Evolutionary conservation across 2,797 vertebrate species (phyloP), one percentile per base, ranked within the genome.

Genomic region (Propithecus perrieri): DNA sequence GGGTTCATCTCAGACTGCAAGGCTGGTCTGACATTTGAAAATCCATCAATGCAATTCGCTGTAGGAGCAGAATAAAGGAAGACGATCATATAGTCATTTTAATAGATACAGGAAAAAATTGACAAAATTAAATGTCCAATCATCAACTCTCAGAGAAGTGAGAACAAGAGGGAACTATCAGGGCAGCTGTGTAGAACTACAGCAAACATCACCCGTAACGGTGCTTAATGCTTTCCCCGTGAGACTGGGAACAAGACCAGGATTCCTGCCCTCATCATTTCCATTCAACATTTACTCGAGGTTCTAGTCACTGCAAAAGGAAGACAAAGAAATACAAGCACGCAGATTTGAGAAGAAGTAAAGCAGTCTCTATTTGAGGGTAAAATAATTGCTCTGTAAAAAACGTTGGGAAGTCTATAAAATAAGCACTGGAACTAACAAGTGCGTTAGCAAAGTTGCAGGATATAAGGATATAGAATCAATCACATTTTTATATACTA

Each of bases 161-260:
- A 28, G n/a, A 9, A 2, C 2, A 59, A 43, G 55, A 17, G 71
- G 14, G 93, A 61, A 41, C 55, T 4, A 7, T 0, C 1, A 5
- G 28, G 4, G 3, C 1, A 6, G 28, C n/a, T 1, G 0, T 0
- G 14, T 15, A 8, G 35, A 15, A 17, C 17, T 2, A 0, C 0
- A 20, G 48, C 35, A 0, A 1, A 10, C 1, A 0, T 7, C 2
- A 1, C 1, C 0, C 20, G 15, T 26, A 17, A 0, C 2, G 8
- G 18, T 0, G 38, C 10, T 1, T 3, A 4, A 6, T 3, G 65
- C 17, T 30, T 6, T 20, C 50, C 57, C 55, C 2, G 0, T 1
- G 41, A 57, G 76, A 20, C 0, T 0, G 20, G 41, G n/a, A 28
- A 8, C 2, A 14, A 11, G n/a, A 15, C 6, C 1, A 30, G n/a